Base-by-base conservation (phyloP, 2,888 invertebrate genomes). In the Drosophila lacicola region DNA sequence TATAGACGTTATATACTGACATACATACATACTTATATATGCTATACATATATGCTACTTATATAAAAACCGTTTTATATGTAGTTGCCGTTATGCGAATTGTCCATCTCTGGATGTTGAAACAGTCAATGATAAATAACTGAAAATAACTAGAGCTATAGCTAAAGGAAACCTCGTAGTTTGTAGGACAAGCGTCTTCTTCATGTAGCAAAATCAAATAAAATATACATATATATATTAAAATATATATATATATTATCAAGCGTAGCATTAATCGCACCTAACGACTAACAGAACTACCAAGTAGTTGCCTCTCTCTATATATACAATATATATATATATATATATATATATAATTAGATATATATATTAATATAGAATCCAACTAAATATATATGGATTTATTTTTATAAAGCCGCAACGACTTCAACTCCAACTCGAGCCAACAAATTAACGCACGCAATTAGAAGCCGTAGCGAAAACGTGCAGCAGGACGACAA, bases 291-390 rank as follows among this genome's bases (percentile, higher is more conserved):
- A 82, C 67, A 77, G 70, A 78, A 76, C 83, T 88, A 84, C 83
- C 85, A 88, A 83, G 88, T 83, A 83, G 88, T 83, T 83, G 83
- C 83, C 83, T 83, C 85, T 85, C 68, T 74, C 58, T 64, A 74
- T 68, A 80, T 80, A 80, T 71, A 82, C 81, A 82, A 80, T 79
- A 64, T 37, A 54, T 44, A 53, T 56, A 42, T 42, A 44, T 68
- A 61, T 68, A 55, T 67, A 60, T 42, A 51, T 45, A 75, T 67
- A 74, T 70, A 65, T 47, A 72, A 57, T 49, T 77, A 57, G 37
- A 47, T 46, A 51, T 51, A 57, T 41, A 36, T 65, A 72, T 64
- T 50, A 60, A 55, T 29, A 55, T 44, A 70, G 29, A 29, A 29
- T 29, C 29, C 29, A 29, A 29, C 29, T 64, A 69, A 67, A 65